These are phyloP conservation scores for Bombus balteatus DNA, from an alignment of 1,140 invertebrate species.

Conservation along the genomic window DNA sequence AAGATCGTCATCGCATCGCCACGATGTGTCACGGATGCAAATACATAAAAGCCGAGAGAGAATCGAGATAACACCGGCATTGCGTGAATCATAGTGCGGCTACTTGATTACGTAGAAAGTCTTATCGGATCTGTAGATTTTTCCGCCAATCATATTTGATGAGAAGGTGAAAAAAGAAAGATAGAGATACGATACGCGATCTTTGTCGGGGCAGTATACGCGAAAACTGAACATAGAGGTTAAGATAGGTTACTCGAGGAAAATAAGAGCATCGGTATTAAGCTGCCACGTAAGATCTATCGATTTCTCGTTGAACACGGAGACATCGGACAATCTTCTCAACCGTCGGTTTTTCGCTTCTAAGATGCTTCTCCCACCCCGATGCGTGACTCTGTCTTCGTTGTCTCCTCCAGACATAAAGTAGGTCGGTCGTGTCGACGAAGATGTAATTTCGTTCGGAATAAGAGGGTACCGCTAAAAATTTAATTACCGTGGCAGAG, in stretches of 20 bases:
- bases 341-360: not conserved
- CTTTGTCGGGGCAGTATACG: not conserved
- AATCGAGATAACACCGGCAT: not conserved
- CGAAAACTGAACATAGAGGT: not conserved
- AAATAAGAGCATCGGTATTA: not conserved
- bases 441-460: not conserved
- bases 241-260: not conserved
- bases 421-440: slow-evolving; percentile 10
- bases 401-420: not conserved
- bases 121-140: not conserved
- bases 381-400: not conserved
- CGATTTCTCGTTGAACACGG: not conserved
- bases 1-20: no score
- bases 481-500: slow-evolving; percentile 3
- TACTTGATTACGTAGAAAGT: not conserved
- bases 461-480: not conserved
- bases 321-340: not conserved
- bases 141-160: not conserved
- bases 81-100: not conserved
- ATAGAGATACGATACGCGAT: not conserved
- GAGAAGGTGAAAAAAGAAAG: not conserved
- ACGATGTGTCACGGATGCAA: not conserved
- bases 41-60: no score
- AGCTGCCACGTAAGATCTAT: not conserved
- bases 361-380: not conserved